A percentile compares a stretch with the other conserved stretches of the same genome.
Evolutionary conservation across 2,797 vertebrate species (phyloP).

Genomic region (Pseudochirops corinnae): DNA sequence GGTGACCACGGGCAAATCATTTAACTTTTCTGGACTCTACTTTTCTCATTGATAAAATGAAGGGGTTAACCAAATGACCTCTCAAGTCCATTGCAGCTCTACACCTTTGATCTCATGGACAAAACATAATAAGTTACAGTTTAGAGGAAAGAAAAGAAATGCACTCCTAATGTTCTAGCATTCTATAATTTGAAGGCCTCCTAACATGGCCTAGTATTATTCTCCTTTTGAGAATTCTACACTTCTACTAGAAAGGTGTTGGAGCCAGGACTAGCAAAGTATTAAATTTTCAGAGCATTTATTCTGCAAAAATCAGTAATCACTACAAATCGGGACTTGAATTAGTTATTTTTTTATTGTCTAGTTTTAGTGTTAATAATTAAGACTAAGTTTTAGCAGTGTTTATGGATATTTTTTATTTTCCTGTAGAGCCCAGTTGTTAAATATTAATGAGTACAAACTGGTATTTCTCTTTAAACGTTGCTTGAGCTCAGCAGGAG

Average conservation of each 20-base stretch:
- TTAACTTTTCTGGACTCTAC: neutral
- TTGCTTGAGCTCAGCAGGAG: neutral
- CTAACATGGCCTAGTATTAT: neutral
- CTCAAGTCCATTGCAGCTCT: neutral
- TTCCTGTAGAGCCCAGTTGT: neutral
- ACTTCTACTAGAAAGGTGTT: neutral
- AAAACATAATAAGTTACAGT: neutral
- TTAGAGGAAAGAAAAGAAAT: neutral
- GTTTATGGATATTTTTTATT: neutral
- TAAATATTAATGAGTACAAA: neutral
- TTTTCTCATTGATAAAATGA: neutral
- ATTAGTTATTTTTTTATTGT: neutral
- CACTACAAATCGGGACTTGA: neutral
- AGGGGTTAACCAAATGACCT: neutral
- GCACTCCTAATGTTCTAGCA: neutral
- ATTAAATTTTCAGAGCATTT: neutral
- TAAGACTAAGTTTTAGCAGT: neutral
- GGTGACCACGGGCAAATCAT: neutral
- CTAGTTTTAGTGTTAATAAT: neutral
- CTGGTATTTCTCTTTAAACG: neutral
- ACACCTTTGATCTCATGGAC: neutral
- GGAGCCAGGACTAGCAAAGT: neutral
- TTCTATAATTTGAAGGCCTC: neutral
- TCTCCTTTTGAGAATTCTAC: neutral
- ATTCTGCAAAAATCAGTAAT: neutral